Base-by-base conservation (phyloP, 1,140 invertebrate species). In the Drosophila mojavensis region DNA sequence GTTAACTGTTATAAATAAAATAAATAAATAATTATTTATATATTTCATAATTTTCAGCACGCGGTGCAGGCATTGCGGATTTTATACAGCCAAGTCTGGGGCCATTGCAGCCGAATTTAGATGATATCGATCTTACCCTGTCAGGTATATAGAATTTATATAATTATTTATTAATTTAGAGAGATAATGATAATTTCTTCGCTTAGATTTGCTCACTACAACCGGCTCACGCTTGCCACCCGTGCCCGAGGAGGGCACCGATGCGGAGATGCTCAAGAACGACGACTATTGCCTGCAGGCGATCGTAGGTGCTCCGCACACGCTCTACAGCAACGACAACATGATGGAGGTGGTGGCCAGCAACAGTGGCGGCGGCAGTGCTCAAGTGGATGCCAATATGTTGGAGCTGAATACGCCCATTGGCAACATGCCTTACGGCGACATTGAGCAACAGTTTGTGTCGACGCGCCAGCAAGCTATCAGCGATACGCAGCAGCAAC, bases 41-140 rank as follows among this genome's bases (percentile, higher is more conserved):
- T 24, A 7, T 41, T 3, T 5, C 36, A 45, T 6, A 6, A 50
- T 15, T 13, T 20, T 61, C 81, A 95, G 95, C 95, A 36, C 93
- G 95, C 90, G 95, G 94, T 81, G 94, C 95, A 45, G 95, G 94
- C 69, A 94, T 96, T 86, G 97, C 98, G 13, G 98, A 99, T 93
- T 98, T 99, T 86, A 99, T 99, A 92, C 99, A 99, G 94, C 99
- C 99, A 56, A 98, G 98, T 91, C 94, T 99, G 76, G 96, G 98
- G 56, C 98, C 98, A 62, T 94, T 99, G 43, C 98, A 99, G 92
- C 98, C 98, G 68, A 98, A 98, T 94, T 94, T 99, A 78, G 98
- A 99, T 92, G 98, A 99, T 93, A 98, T 98, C 97, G 96, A 82
- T 95, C 97, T 89, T 96, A 96, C 82, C 33, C 93, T 98, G 65